phyloP scores from a whole-genome alignment of 2,113 vertebrate genomes.

The Sphaerodactylus townsendi region DNA sequence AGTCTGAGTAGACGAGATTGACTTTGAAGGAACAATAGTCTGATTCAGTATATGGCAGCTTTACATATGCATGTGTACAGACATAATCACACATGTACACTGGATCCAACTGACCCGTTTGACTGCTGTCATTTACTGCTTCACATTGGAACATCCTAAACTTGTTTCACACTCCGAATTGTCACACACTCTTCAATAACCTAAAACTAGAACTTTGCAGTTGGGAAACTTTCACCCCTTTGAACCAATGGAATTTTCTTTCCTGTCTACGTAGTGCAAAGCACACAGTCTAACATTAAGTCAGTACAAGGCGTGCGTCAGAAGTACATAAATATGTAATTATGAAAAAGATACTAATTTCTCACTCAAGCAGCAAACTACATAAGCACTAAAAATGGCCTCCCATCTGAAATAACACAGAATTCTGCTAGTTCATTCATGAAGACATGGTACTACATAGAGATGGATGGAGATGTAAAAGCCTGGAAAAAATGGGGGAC shows the following conservation, averaged over 20 bases:
- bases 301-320: background rate
- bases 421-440: background rate
- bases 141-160: background rate
- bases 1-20: too few species aligned
- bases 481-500: too few species aligned
- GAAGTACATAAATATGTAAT: background rate
- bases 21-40: too few species aligned
- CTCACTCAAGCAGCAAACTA: background rate
- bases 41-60: too few species aligned
- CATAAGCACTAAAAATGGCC: background rate
- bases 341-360: background rate
- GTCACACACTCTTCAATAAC: background rate
- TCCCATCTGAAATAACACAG: background rate
- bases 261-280: background rate
- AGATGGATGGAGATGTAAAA: too few species aligned
- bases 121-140: background rate
- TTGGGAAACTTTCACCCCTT: background rate
- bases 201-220: background rate
- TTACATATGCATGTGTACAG: too few species aligned
- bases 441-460: background rate
- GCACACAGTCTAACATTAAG: background rate
- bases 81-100: too few species aligned
- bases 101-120: too few species aligned
- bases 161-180: background rate
- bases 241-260: background rate